Evolutionary conservation across 2,113 vertebrate genomes (phyloP), one percentile per base, ranked within the genome.

Genomic region (Vireo altiloquus): DNA sequence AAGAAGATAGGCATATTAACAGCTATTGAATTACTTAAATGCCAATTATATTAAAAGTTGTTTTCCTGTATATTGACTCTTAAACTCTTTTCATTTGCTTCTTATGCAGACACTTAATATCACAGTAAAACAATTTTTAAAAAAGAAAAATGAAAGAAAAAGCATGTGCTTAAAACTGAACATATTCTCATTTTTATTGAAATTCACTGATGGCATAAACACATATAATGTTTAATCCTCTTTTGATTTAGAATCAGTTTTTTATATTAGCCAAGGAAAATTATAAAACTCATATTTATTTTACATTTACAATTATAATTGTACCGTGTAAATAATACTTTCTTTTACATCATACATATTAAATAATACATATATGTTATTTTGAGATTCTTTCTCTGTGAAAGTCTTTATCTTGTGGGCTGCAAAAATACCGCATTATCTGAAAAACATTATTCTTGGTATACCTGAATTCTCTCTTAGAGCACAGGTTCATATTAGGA

Each of bases 61-160:
- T 6, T 61, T 87, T 76, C 14, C 28, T 40, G 3, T 42, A 74
- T n/a, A 12, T n/a, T 76, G 33, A 35, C 7, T 63, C 16, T 40
- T 64, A 22, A 35, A 4, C 1, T 35, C 44, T 77, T 90, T 76
- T 49, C 4, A 33, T 33, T 70, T 65, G 2, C 50, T 74, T 11
- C 6, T 35, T 24, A 39, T 33, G 7, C 6, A 83, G 31, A 49
- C 11, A 63, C 21, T 69, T 83, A 79, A 37, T 52, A 71, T 24
- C 20, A 65, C 5, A 80, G 37, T 12, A 85, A 90, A 77, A 53
- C 0, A 16, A 22, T 10, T 33, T 3, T 17, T 17, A 12, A 15
- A 30, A 14, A 8, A 7, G 11, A 9, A 42, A 20, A 9, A 35
- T 4, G 0, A 11, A 44, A n/a, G 3, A 39, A 23, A 69, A 27